Conservation (phyloP, 2,113 vertebrate species). For the Salvelinus sp. region DNA sequence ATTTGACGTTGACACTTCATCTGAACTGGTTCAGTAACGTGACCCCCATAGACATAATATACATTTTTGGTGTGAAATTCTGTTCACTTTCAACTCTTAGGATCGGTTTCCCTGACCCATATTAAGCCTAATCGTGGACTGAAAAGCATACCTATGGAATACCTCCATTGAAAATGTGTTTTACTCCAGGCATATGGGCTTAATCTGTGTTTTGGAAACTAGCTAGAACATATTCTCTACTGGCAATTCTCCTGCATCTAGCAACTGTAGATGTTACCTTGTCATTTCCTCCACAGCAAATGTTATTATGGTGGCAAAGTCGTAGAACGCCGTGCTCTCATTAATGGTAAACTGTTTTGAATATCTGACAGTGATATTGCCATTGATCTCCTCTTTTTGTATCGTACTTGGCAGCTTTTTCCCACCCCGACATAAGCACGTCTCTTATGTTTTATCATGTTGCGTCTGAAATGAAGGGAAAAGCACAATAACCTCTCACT, state of each 20-base stretch:
- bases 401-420: neutral
- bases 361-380: conserved; percentile 11
- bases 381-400: conserved; percentile 13
- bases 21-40: too few species aligned
- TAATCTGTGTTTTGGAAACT: neutral
- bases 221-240: conserved; percentile 16
- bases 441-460: conserved; percentile 20
- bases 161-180: too few species aligned
- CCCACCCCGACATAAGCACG: neutral
- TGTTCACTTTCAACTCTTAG: too few species aligned
- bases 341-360: neutral
- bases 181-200: too few species aligned
- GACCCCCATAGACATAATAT: too few species aligned
- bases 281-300: conserved; percentile 8
- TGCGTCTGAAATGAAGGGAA: conserved; percentile 26
- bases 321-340: neutral
- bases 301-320: neutral
- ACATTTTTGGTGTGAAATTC: too few species aligned
- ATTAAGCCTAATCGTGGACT: too few species aligned
- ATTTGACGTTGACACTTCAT: too few species aligned
- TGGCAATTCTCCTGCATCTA: conserved; percentile 9
- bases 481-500: conserved; percentile 30
- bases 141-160: too few species aligned
- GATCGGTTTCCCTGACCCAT: too few species aligned
- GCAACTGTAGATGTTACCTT: conserved; percentile 19